A percentile compares a stretch with the other conserved stretches of the same genome.
Conservation (phyloP, 1,140 invertebrate genomes). For the Brachionus rotundiformis region DNA sequence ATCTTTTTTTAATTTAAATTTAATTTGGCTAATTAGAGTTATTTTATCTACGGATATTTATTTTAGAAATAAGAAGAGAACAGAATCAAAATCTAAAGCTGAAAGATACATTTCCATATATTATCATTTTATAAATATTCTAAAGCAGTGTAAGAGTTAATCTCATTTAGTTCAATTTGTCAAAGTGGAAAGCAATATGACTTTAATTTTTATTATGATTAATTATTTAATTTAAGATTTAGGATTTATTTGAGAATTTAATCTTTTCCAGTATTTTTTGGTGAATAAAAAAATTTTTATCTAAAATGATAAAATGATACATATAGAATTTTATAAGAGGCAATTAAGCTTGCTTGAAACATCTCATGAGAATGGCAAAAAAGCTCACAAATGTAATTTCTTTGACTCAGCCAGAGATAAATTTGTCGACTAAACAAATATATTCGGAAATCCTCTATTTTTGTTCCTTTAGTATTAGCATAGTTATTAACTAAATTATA, state of each 20-base stretch:
- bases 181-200: not conserved
- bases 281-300: not conserved
- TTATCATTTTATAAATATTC: not conserved
- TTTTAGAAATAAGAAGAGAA: not conserved
- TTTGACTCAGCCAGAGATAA: conserved; percentile 6
- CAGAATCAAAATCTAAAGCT: not conserved
- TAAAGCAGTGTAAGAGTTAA: not conserved
- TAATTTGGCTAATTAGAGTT: conserved; percentile 33
- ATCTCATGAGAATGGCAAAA: not conserved
- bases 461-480: not conserved
- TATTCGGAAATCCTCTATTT: not conserved
- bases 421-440: not conserved
- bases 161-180: not conserved
- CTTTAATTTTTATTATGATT: not conserved
- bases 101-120: not conserved
- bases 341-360: not conserved
- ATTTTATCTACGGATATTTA: not conserved
- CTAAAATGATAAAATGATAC: not conserved
- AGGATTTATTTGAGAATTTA: not conserved
- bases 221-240: not conserved
- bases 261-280: not conserved
- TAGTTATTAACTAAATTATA: not conserved
- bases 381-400: conserved; percentile 6
- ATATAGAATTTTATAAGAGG: not conserved
- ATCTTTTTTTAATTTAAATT: not conserved